Base-by-base conservation (phyloP, 2,888 invertebrate species). In the Lissocephala sabroskyi region DNA sequence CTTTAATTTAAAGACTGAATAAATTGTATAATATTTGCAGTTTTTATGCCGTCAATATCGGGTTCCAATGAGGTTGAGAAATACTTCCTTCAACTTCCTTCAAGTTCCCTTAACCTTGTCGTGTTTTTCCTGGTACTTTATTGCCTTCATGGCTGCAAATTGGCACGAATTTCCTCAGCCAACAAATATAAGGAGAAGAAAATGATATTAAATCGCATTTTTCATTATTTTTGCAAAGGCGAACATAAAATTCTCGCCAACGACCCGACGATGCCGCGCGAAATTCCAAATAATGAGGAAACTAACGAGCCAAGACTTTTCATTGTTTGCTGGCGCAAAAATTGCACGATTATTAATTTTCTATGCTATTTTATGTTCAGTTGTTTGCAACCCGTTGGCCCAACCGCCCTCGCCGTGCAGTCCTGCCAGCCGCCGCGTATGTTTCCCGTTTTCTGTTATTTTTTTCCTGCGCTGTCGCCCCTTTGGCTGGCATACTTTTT, bases 331-430 rank as follows among this genome's bases (percentile, higher is more conserved):
- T 68, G 76, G 70, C 55, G 65, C 75, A 71, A 77, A 66, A 77
- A 77, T 77, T 74, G 77, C 66, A 65, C 71, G 77, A 75, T 78
- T 74, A 74, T 74, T 74, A 74, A 74, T 78, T 74, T 74, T 78
- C 76, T 63, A 71, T 75, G 76, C 76, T 65, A 61, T 62, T 77
- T 23, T 23, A n/a, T 30, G 32, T 9, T 16, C 10, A 5, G 9
- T 2, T 49, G 16, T 43, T 3, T 14, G n/a, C n/a, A n/a, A n/a
- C n/a, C n/a, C n/a, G n/a, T n/a, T 41, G 3, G 9, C 1, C 3
- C 5, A 7, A 7, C 16, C 9, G 13, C 11, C 5, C 3, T 3
- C 16, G 44, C 44, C 28, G 28, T 33, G 40, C 56, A 46, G 42
- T 30, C 33, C 28, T 35, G 51, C 45, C 52, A 55, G 56, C 26